Conservation (phyloP, 64 coral and sea anemone species). For the Acropora yongei region DNA sequence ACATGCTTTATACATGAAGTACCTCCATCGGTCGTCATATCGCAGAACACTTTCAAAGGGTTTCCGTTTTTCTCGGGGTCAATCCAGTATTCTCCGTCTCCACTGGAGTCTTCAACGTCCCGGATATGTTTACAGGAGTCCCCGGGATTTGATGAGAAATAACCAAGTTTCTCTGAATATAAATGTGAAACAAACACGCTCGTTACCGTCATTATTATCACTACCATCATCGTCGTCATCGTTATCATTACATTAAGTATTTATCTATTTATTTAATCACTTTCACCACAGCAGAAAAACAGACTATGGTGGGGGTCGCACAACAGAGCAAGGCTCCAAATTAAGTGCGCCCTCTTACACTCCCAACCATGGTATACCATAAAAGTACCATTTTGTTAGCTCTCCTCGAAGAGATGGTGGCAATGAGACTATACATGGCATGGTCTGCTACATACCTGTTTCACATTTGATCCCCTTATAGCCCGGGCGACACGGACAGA, state of each 20-base stretch:
- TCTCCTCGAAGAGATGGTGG: too few relatives aligned
- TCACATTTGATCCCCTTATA: neutral
- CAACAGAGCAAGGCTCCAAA: too few relatives aligned
- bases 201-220: neutral
- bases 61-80: slow-evolving; percentile 36
- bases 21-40: slow-evolving; percentile 61
- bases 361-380: too few relatives aligned
- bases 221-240: neutral
- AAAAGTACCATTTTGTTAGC: too few relatives aligned
- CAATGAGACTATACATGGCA: too few relatives aligned
- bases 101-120: neutral
- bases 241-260: too few relatives aligned
- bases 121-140: slow-evolving; percentile 35
- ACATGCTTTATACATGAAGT: neutral
- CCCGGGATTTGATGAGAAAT: neutral
- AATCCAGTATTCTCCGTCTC: slow-evolving; percentile 54
- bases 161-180: slow-evolving; percentile 12
- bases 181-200: too few relatives aligned
- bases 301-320: too few relatives aligned
- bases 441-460: neutral
- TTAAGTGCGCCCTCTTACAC: too few relatives aligned
- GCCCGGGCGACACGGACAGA: neutral
- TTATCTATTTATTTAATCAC: too few relatives aligned
- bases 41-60: slow-evolving; percentile 45
- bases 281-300: too few relatives aligned